Evolutionary conservation across 1,140 invertebrate species (phyloP).

Genomic region (Trialeurodes vaporariorum): DNA sequence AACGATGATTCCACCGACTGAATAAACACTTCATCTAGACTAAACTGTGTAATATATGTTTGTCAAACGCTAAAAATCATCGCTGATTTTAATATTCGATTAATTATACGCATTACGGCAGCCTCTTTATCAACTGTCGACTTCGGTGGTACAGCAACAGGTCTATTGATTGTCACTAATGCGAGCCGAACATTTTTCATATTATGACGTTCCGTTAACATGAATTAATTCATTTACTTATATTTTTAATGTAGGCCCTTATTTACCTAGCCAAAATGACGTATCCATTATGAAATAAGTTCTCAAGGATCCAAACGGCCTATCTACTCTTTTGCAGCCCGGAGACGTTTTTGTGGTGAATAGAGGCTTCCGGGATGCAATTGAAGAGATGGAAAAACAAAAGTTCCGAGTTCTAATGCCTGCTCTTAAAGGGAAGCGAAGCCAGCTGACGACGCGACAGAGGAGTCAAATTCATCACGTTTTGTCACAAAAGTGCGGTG

Average conservation of each 20-base stretch:
- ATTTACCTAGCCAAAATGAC: not conserved
- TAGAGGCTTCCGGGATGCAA: not conserved
- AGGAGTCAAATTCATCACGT: constrained; percentile 30
- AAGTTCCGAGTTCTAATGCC: constrained; percentile 26
- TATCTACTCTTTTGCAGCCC: not conserved
- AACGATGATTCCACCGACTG: too few relatives aligned
- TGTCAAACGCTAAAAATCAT: too few relatives aligned
- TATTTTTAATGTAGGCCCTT: not conserved
- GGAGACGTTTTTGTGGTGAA: not conserved
- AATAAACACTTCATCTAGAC: too few relatives aligned
- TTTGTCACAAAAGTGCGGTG: constrained; percentile 31
- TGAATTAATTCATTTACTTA: too few relatives aligned
- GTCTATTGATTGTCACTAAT: too few relatives aligned
- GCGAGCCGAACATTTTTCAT: too few relatives aligned
- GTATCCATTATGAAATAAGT: not conserved
- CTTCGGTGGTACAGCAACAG: too few relatives aligned
- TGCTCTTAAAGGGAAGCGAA: constrained; percentile 26
- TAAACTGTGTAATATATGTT: too few relatives aligned
- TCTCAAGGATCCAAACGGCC: not conserved
- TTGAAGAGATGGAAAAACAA: not conserved
- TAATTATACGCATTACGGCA: too few relatives aligned
- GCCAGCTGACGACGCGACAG: constrained; percentile 26
- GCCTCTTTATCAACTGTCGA: too few relatives aligned
- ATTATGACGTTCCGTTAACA: too few relatives aligned
- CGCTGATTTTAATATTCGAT: too few relatives aligned